phyloP scores from a whole-genome alignment of 2,888 invertebrate species.

The Thereva unica region DNA sequence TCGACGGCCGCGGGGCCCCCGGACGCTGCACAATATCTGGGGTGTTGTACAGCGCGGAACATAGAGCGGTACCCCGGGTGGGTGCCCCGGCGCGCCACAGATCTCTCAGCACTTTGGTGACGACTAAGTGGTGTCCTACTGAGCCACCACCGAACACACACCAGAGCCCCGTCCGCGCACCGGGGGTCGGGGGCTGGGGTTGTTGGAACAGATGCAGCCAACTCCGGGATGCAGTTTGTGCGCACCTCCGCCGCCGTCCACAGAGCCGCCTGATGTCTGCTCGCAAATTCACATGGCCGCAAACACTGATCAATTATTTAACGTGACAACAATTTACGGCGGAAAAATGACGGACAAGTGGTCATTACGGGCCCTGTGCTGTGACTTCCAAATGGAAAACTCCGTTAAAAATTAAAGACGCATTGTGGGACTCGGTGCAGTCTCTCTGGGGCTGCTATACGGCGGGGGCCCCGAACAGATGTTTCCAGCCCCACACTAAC shows the following conservation, averaged over 20 bases:
- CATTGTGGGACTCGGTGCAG: too few species aligned
- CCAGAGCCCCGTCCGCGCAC: neutral
- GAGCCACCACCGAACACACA: conserved; percentile 2
- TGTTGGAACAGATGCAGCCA: neutral
- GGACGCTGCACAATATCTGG: too few species aligned
- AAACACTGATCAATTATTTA: conserved; percentile 37
- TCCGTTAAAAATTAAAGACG: conserved; percentile 27
- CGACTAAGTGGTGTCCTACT: conserved; percentile 27
- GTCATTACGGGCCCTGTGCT: conserved; percentile 19
- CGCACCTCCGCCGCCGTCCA: neutral
- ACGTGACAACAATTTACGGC: conserved; percentile 36
- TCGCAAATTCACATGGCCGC: conserved; percentile 29
- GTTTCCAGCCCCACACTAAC: too few species aligned
- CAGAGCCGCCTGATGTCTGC: neutral
- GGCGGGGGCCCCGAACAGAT: too few species aligned
- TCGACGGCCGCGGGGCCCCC: too few species aligned
- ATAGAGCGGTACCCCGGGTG: too few species aligned
- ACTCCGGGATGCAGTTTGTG: neutral
- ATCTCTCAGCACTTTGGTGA: conserved; percentile 17
- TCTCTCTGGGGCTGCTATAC: too few species aligned
- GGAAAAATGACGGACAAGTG: conserved; percentile 32
- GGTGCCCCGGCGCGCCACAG: conserved; percentile 4
- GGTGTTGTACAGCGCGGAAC: too few species aligned
- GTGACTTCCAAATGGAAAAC: conserved; percentile 28
- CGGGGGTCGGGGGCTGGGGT: neutral